A percentile compares a stretch with the other conserved stretches of the same genome.
Conservation (phyloP, 2,797 vertebrate species). For the Pseudopleuronectes americanus region DNA sequence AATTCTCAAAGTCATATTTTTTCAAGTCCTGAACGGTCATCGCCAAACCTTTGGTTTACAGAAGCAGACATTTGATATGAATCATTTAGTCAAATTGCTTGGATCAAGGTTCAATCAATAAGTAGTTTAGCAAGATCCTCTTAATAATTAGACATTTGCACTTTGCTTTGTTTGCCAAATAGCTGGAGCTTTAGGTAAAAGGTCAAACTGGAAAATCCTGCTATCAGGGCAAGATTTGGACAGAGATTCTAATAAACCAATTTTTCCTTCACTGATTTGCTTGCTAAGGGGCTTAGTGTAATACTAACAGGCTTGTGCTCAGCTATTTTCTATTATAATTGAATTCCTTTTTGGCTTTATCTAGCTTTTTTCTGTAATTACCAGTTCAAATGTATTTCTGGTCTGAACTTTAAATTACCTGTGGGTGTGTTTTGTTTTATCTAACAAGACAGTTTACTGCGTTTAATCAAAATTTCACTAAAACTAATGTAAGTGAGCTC, state of each 20-base stretch:
- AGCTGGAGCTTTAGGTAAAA: not conserved
- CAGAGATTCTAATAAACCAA: not conserved
- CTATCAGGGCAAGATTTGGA: not conserved
- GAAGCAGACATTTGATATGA: no score
- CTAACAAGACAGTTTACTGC: slow-evolving; percentile 17
- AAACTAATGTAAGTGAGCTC: not conserved
- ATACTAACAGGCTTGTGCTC: slow-evolving; percentile 13
- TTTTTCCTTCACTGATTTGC: slow-evolving; percentile 5
- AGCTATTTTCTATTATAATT: slow-evolving; percentile 28
- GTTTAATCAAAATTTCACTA: not conserved
- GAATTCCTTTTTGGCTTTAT: slow-evolving; percentile 31
- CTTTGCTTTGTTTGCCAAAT: not conserved
- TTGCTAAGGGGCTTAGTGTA: slow-evolving; percentile 22
- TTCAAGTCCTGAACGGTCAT: no score
- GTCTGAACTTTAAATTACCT: slow-evolving; percentile 19
- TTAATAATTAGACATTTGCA: slow-evolving; percentile 1
- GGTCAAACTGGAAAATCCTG: no score
- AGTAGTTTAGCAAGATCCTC: not conserved
- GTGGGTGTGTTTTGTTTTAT: slow-evolving; percentile 20
- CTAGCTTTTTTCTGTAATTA: slow-evolving; percentile 17
- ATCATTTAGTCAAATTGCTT: no score
- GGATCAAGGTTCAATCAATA: no score
- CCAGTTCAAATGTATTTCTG: slow-evolving; percentile 26
- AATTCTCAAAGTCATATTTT: not conserved
- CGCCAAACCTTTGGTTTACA: no score